A percentile compares a stretch with the other conserved stretches of the same genome.
phyloP scores from a whole-genome alignment of 53 echinoderm and acorn worm genomes.

The Stichopus horrens region DNA sequence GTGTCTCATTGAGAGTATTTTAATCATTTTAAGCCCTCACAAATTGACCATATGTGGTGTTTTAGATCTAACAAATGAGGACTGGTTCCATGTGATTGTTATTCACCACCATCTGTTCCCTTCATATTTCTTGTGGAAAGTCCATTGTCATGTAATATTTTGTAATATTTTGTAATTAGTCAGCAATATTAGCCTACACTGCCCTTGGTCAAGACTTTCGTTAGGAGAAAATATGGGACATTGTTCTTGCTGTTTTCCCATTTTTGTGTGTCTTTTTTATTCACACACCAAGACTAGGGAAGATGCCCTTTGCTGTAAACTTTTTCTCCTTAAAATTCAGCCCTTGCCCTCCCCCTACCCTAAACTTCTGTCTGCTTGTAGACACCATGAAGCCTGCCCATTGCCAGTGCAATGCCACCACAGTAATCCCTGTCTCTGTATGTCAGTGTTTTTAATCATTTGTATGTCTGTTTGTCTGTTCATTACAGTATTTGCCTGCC shows the following conservation, averaged over 20 bases:
- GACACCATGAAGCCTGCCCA: neutral
- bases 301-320: neutral
- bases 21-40: no score
- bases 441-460: neutral
- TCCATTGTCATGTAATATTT: no score
- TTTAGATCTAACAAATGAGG: no score
- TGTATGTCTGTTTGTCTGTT: conserved; percentile 1
- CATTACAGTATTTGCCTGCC: conserved; percentile 1
- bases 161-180: no score
- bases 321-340: neutral
- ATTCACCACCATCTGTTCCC: no score
- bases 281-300: neutral
- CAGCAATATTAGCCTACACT: no score
- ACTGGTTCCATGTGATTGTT: no score
- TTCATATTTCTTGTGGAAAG: no score
- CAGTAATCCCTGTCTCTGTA: neutral
- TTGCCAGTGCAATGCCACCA: neutral
- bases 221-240: neutral
- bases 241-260: neutral
- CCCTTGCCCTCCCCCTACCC: no score
- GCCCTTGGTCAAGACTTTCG: neutral
- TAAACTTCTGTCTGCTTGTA: no score
- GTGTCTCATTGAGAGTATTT: no score
- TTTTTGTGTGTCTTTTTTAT: neutral
- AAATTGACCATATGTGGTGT: no score